Evolutionary conservation across 2,888 invertebrate genomes (phyloP).

Genomic region (Cantharis flavilabris): DNA sequence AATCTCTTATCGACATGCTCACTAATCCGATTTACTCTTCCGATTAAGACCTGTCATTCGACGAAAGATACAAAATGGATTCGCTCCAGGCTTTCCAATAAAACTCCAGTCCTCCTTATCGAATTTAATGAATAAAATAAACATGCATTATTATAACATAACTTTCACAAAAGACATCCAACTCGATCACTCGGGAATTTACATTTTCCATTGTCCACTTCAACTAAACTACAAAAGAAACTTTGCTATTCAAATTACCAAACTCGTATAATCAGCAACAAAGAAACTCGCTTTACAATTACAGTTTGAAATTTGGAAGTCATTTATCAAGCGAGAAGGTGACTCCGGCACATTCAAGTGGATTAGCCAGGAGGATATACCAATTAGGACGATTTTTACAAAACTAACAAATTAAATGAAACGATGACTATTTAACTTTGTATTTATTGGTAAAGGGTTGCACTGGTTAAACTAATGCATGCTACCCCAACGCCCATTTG

Average conservation of each 20-base stretch:
- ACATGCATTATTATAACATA: neutral
- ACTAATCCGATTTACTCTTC: constrained; percentile 19
- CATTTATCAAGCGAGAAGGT: neutral
- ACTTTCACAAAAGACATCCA: constrained; percentile 1
- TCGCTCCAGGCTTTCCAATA: constrained; percentile 2
- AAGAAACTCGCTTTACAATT: neutral
- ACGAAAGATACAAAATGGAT: constrained; percentile 15
- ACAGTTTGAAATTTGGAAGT: neutral
- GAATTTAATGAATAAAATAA: constrained; percentile 5
- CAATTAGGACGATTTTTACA: neutral
- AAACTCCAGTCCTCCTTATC: neutral
- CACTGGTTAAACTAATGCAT: constrained; percentile 1
- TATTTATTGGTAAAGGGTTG: neutral
- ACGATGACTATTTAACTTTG: neutral
- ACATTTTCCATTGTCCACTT: constrained; percentile 11
- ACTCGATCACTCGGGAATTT: constrained; percentile 9
- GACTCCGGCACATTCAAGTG: neutral
- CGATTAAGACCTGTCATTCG: constrained; percentile 17
- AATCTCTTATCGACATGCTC: constrained; percentile 13
- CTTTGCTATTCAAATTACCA: constrained; percentile 8
- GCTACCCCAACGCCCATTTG: constrained; percentile 10
- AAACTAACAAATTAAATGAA: neutral
- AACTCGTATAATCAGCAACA: constrained; percentile 7
- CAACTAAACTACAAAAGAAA: constrained; percentile 10
- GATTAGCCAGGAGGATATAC: neutral